These are phyloP conservation scores for Zenarchopterus dispar DNA, from an alignment of 2,797 vertebrate species.

Conservation along the genomic window DNA sequence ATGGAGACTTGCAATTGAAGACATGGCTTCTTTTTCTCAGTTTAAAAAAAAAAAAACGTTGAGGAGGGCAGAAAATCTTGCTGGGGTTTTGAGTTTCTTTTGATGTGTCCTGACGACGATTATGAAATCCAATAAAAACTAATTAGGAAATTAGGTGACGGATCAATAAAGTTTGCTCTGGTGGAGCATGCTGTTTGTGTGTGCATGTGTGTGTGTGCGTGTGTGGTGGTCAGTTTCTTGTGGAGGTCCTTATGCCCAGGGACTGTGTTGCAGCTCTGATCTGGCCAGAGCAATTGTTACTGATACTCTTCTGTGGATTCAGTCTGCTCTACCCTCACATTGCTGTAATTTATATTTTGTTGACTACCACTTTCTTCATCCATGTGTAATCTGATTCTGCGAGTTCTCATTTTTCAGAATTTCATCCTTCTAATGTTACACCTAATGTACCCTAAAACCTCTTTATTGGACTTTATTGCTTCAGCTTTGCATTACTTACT, in stretches of 20 bases:
- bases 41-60: slow-evolving; percentile 81
- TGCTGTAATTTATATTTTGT: slow-evolving; percentile 84
- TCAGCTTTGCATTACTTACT: slow-evolving; percentile 65
- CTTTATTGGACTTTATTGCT: slow-evolving; percentile 78
- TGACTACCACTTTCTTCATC: slow-evolving; percentile 73
- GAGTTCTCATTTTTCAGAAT: slow-evolving; percentile 79
- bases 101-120: slow-evolving; percentile 85
- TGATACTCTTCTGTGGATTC: slow-evolving; percentile 82
- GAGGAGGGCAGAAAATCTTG: slow-evolving; percentile 85
- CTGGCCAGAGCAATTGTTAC: slow-evolving; percentile 84
- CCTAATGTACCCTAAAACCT: slow-evolving; percentile 81
- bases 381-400: slow-evolving; percentile 77
- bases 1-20: slow-evolving; percentile 80
- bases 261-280: slow-evolving; percentile 75
- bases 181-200: slow-evolving; percentile 65
- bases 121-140: slow-evolving; percentile 89
- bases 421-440: slow-evolving; percentile 79
- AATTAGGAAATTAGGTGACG: slow-evolving; percentile 85
- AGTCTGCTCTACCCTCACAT: slow-evolving; percentile 64
- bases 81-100: slow-evolving; percentile 85
- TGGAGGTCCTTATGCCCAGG: slow-evolving; percentile 62
- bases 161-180: slow-evolving; percentile 84
- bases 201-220: slow-evolving; percentile 33
- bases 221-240: slow-evolving; percentile 62
- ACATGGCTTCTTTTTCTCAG: slow-evolving; percentile 81